Base-by-base conservation (phyloP, 2,888 invertebrate species). In the Pimpla rufipes region DNA sequence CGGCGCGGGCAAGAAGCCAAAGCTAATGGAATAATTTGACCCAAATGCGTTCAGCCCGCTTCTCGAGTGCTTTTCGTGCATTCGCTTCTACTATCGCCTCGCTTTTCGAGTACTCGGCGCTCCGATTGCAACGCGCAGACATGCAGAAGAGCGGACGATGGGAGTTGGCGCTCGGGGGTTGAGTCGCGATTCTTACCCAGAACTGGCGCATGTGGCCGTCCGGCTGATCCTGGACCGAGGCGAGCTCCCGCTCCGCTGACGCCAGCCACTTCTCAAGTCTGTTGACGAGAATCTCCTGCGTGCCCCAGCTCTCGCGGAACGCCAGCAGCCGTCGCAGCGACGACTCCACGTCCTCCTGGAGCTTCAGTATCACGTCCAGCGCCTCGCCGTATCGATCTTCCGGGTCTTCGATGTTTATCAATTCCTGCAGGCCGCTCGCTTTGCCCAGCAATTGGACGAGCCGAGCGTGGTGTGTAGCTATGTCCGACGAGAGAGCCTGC, bases 381-480 rank as follows among this genome's bases (percentile, higher is more conserved):
- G 96, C 95, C 84, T 96, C 95, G 18, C 96, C 95, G 89, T 97
- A 97, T 85, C 96, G 95, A 76, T 96, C 95, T 84, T 97, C 96
- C 47, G 97, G 93, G 75, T 96, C 96, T 23, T 96, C 95, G 87
- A 97, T 97, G 77, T 96, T 95, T 16, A 98, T 96, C 11, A 97
- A 93, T 68, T 96, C 96, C 93, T 97, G 96, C 18, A 98, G 93
- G 86, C 96, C 95, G 88, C 96, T 96, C 0, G 97, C 96, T 57
- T 96, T 95, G 7, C 95, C 95, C 35, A 97, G 94, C 0, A 98
- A 94, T 87, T 97, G 96, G 40, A 96, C 93, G 90, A 97, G 95
- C 91, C 97, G 96, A 0, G 97, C 96, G 84, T 97, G 96, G 91
- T 98, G 98, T 86, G 97, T 96, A 0, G 96, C 96, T 57, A 97